Evolutionary conservation across 2,888 invertebrate genomes (phyloP), one percentile per base, ranked within the genome.

Genomic region (Ophioninae sp.): DNA sequence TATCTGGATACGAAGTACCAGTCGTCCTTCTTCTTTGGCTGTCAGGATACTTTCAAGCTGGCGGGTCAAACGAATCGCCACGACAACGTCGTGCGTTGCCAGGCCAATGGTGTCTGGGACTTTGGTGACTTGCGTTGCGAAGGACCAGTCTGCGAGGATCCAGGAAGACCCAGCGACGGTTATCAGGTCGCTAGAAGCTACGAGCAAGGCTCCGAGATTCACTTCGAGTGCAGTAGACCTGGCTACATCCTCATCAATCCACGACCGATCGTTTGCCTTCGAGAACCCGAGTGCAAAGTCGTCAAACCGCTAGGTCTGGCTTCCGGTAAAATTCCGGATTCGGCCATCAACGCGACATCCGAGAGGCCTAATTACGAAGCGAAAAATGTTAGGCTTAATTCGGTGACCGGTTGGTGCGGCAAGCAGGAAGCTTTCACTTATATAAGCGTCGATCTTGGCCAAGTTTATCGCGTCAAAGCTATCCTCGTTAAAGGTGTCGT

Each of bases 341-440:
- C 97, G 0, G 98, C 98, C 1, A 98, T 99, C 77, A 99, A 98
- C 91, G 98, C 98, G 0, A 98, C 98, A 0, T 98, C 98, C 13
- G 98, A 98, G 93, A 94, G 97, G 90, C 97, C 97, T 37, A 98
- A 98, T 90, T 98, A 98, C 91, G 98, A 98, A 94, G 97, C 98
- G 0, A 96, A 94, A 91, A 98, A 98, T 90, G 96, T 98, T 13
- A 95, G 98, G 44, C 93, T 98, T 56, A 98, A 98, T 91, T 98
- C 98, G 0, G 98, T 98, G 3, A 98, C 98, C 67, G 98, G 98
- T 21, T 98, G 98, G 98, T 98, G 98, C 93, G 98, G 98, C n/a
- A 98, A 98, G 90, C 97, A 97, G 93, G 99, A 99, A 93, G 97
- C 98, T 0, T 98, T 99, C 90, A 98, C 98, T 0, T 99, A 98